Base-by-base conservation (phyloP, 1,140 invertebrate genomes). In the Wasmannia auropunctata region DNA sequence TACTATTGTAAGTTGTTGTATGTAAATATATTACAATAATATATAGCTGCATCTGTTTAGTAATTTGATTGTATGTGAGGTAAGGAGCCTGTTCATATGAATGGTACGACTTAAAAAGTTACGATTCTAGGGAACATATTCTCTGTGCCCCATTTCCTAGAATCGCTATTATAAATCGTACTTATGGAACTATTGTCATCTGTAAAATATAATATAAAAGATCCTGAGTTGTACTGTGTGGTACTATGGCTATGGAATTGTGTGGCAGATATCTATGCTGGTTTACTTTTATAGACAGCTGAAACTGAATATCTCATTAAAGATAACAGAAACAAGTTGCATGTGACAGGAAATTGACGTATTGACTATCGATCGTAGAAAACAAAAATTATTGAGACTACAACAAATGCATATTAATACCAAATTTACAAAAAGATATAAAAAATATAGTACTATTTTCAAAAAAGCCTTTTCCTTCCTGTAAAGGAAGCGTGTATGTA, bases 121-220 rank as follows among this genome's bases (percentile, higher is more conserved):
- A 75, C 60, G 31, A 80, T 65, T 37, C 69, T 63, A 72, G 10
- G 76, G 65, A 76, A 60, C 25, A 67, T 46, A 31, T n/a, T n/a
- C 16, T 40, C 22, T n/a, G 25, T 54, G 22, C n/a, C 34, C 60
- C 14, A 51, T 74, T 31, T 58, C 34, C 54, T 56, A 85, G 74
- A 87, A 85, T 89, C 69, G 74, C 11, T 89, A 76, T 90, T 63
- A 46, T 51, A 86, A 88, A 93, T 91, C 91, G 92, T 90, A 90
- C 91, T 91, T 95, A 95, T 93, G 94, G 93, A 95, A 95, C 95
- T 95, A 95, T 95, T 95, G 95, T 95, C 95, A 93, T 95, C 95
- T 95, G 95, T 95, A 95, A 95, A 95, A 94, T 95, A 95, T 95
- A 95, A 95, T 95, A 94, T 95, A 95, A 95, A 95, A 95, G 92